Percentiles rank a stretch among this genome's conserved stretches.
phyloP scores from a whole-genome alignment of 2,888 invertebrate species.

The Neocrepidodera transversa region DNA sequence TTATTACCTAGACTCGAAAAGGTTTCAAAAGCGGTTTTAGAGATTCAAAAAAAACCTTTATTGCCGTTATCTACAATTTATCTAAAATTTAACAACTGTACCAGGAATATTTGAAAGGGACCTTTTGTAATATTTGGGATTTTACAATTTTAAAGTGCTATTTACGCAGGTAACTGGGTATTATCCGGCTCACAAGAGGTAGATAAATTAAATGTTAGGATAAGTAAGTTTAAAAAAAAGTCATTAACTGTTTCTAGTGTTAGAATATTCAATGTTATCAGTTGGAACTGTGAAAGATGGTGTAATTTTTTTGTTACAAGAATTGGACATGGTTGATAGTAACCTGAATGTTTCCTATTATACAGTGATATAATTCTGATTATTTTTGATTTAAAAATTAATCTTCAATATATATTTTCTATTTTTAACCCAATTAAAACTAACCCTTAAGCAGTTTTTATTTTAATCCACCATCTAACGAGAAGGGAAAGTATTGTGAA shows the following conservation, averaged over 20 bases:
- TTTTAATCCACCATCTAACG: no score
- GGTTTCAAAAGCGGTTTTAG: conserved; percentile 1
- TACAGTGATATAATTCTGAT: no score
- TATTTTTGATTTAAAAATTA: no score
- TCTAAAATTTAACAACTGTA: conserved; percentile 19
- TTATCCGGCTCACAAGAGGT: conserved; percentile 1
- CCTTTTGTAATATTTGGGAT: neutral
- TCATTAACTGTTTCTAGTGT: neutral
- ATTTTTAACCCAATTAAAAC: no score
- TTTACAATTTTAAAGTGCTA: conserved; percentile 11
- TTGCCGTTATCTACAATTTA: conserved; percentile 20
- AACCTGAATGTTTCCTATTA: no score
- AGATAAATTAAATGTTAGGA: conserved; percentile 12
- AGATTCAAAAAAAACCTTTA: conserved; percentile 8
- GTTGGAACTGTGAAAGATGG: conserved; percentile 11
- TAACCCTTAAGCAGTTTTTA: no score
- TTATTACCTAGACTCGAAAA: conserved; percentile 1
- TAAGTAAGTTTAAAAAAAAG: neutral
- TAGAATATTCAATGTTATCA: conserved; percentile 10
- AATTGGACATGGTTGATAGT: no score
- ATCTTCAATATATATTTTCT: no score
- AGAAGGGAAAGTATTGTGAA: no score
- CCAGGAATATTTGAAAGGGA: conserved; percentile 11
- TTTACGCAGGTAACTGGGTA: conserved; percentile 10
- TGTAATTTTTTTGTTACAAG: no score